Conservation (phyloP, 1,140 invertebrate genomes). For the Caligus rogercresseyi region DNA sequence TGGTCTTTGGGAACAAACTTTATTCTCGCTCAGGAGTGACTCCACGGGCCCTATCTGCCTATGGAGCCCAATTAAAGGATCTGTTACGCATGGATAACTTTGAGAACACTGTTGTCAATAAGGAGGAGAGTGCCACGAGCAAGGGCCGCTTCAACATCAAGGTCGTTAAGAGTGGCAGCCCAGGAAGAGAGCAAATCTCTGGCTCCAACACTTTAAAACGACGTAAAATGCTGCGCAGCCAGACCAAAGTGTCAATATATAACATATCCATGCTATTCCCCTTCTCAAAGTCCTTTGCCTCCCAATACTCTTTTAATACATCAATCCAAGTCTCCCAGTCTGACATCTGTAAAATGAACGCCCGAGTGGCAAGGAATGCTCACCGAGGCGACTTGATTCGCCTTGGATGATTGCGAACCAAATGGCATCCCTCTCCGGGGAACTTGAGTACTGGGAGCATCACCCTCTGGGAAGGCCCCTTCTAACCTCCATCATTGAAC, state of each 20-base stretch:
- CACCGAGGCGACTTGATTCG: background rate
- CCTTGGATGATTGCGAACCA: constrained; percentile 3
- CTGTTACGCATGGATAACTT: background rate
- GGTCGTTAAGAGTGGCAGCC: background rate
- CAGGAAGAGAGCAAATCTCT: background rate
- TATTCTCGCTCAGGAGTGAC: background rate
- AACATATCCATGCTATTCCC: background rate
- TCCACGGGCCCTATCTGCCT: background rate
- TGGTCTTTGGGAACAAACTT: background rate
- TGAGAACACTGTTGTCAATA: background rate
- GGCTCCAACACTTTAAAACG: background rate
- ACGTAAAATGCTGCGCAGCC: background rate
- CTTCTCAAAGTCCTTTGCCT: background rate
- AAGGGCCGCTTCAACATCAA: constrained; percentile 1
- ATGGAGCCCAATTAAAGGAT: background rate
- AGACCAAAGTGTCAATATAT: background rate
- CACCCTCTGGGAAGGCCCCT: constrained; percentile 5
- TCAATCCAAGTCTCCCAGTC: background rate
- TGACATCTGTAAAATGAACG: background rate
- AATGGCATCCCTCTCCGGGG: background rate
- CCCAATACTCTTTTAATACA: background rate
- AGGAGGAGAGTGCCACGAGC: background rate
- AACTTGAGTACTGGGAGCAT: background rate
- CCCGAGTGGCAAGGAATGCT: background rate
- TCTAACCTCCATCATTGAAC: background rate